Evolutionary conservation across 2,797 vertebrate species (phyloP).

Genomic region (Prunella strophiata): DNA sequence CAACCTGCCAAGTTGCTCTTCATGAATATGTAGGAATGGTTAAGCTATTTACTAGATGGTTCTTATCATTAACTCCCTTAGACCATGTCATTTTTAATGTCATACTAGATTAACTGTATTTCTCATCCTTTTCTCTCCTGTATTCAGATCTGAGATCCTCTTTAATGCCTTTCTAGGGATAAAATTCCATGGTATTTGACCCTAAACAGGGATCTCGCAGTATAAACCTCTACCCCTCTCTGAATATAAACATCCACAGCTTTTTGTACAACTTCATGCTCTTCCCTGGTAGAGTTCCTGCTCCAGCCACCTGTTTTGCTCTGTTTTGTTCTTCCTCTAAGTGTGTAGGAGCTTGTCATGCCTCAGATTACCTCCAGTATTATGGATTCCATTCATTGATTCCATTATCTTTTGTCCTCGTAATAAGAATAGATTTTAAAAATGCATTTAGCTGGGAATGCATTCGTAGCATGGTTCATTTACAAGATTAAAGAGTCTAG

Average conservation of each 20-base stretch:
- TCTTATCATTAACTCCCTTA: constrained; percentile 8
- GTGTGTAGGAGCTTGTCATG: not conserved
- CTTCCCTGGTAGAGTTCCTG: not conserved
- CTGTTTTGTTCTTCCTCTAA: not conserved
- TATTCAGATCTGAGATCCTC: not conserved
- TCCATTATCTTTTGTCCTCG: not conserved
- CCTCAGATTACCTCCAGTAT: not conserved
- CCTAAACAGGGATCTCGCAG: not conserved
- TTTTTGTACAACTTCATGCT: not conserved
- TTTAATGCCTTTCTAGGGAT: not conserved
- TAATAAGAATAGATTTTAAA: not conserved
- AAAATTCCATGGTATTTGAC: not conserved
- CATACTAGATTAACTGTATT: constrained; percentile 22
- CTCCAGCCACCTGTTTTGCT: not conserved
- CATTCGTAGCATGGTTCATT: not conserved
- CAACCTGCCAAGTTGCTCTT: not conserved
- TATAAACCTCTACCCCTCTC: not conserved
- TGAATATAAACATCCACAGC: not conserved
- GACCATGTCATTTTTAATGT: constrained; percentile 19
- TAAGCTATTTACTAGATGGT: constrained; percentile 27
- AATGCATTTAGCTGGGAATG: not conserved
- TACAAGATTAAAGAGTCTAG: not conserved
- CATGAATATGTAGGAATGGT: not conserved
- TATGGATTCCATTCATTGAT: not conserved
- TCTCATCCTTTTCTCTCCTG: not conserved